Base-by-base conservation (phyloP, 1,140 invertebrate genomes). In the Argopecten irradians region DNA sequence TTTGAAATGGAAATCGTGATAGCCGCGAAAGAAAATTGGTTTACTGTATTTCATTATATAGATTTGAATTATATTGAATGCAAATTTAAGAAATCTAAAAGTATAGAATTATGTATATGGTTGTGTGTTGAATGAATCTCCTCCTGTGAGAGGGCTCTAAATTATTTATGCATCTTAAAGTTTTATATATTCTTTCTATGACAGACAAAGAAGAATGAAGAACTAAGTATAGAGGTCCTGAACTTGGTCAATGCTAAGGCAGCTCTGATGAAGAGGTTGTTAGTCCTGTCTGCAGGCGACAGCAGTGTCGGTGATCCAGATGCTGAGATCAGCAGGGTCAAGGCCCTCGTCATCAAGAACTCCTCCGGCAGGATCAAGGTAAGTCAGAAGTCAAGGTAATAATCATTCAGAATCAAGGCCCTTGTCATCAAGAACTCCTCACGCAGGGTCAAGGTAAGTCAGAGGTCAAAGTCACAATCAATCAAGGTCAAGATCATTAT, bases 221-320 rank as follows among this genome's bases (percentile, higher is more conserved):
- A 95, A 86, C 90, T 95, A 36, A 93, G 93, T 71, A 93, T 95
- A 36, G 95, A 95, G 88, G 89, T 95, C 84, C 88, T 95, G 39
- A 95, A 95, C 89, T 89, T 95, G 83, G 94, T 95, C 32, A 95
- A 95, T 91, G 93, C 93, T 32, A 95, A 95, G 85, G 94, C 94
- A 34, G 90, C 93, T 0, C 88, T 95, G 34, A 94, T 94, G 93
- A 92, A 91, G 83, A 93, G 94, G 83, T 55, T 93, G 3, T 84
- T 92, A 9, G 90, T 93, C 32, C 88, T 93, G 28, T 91, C 91
- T 36, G 93, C 92, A n/a, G 89, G 88, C 46, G 91, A 93, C 34
- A 88, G 35, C 2, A 86, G 87, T n/a, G 39, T 92, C 22, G 93
- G 93, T 82, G 93, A 95, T 84, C 92, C 94, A 46, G 92, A 93